Conservation (phyloP, 2,888 invertebrate genomes). For the Drosophila yooni region DNA sequence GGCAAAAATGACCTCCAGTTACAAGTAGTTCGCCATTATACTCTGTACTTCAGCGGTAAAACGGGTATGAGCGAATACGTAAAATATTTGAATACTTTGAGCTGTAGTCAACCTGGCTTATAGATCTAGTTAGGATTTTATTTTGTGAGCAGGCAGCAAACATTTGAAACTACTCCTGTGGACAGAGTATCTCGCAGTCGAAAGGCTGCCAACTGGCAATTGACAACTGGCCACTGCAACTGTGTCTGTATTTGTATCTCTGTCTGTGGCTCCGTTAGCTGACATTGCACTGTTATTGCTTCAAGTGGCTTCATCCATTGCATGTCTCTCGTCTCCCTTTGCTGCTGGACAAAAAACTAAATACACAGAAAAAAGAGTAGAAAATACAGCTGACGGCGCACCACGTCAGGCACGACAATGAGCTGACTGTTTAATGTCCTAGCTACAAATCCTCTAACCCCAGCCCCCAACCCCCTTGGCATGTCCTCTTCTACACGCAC, state of each 20-base stretch:
- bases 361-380: constrained; percentile 17
- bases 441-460: constrained; percentile 11
- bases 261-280: constrained; percentile 44
- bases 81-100: neutral
- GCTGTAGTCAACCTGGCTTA: neutral
- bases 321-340: constrained; percentile 39
- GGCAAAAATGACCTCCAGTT: constrained; percentile 73
- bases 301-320: constrained; percentile 74
- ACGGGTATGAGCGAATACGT: neutral
- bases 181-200: constrained; percentile 20
- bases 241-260: constrained; percentile 12
- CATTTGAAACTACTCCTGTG: neutral
- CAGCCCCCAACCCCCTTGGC: neutral
- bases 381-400: constrained; percentile 60
- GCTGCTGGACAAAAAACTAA: constrained; percentile 37
- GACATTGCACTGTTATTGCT: constrained; percentile 72
- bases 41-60: neutral
- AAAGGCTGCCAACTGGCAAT: neutral
- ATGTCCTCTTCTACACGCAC: neutral
- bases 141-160: neutral
- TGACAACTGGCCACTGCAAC: constrained; percentile 6
- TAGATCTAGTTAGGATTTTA: neutral
- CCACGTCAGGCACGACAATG: constrained; percentile 74
- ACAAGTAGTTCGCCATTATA: constrained; percentile 32
- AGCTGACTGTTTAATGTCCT: constrained; percentile 76